Percentiles rank a stretch among this genome's conserved stretches.
Evolutionary conservation across 1,140 invertebrate genomes (phyloP).

Genomic region (Drosophila erecta): DNA sequence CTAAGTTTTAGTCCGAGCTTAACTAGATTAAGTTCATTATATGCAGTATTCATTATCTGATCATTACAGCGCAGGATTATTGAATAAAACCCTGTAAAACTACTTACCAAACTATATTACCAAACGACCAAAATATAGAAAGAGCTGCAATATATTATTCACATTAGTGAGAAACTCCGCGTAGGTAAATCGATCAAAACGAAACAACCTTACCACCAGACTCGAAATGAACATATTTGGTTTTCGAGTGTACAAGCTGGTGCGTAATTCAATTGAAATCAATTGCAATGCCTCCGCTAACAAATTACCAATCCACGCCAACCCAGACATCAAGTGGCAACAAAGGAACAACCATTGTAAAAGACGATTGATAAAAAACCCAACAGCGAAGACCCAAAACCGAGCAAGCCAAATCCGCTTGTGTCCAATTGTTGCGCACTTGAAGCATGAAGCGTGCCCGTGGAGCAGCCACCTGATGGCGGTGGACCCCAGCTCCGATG

Average conservation of each 20-base stretch:
- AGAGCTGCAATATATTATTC: no score
- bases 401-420: slow-evolving; percentile 52
- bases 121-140: no score
- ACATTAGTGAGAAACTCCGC: not conserved
- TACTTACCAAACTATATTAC: no score
- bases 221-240: slow-evolving; percentile 19
- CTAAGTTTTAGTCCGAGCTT: not conserved
- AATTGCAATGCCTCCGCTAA: slow-evolving; percentile 59
- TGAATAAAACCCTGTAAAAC: no score
- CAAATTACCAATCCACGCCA: slow-evolving; percentile 55
- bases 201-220: not conserved
- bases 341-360: slow-evolving; percentile 35
- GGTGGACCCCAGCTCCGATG: slow-evolving; percentile 12
- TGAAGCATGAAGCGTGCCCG: slow-evolving; percentile 68
- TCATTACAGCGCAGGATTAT: no score
- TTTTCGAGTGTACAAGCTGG: slow-evolving; percentile 1
- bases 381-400: slow-evolving; percentile 3
- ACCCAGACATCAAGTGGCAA: slow-evolving; percentile 38
- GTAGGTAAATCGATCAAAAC: not conserved
- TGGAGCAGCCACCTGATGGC: slow-evolving; percentile 45
- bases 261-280: slow-evolving; percentile 61
- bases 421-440: slow-evolving; percentile 57
- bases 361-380: slow-evolving; percentile 27
- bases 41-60: no score
- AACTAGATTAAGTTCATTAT: no score